Percentiles rank a stretch among this genome's conserved stretches.
phyloP scores from a whole-genome alignment of 2,113 vertebrate species.

The Scortum barcoo region DNA sequence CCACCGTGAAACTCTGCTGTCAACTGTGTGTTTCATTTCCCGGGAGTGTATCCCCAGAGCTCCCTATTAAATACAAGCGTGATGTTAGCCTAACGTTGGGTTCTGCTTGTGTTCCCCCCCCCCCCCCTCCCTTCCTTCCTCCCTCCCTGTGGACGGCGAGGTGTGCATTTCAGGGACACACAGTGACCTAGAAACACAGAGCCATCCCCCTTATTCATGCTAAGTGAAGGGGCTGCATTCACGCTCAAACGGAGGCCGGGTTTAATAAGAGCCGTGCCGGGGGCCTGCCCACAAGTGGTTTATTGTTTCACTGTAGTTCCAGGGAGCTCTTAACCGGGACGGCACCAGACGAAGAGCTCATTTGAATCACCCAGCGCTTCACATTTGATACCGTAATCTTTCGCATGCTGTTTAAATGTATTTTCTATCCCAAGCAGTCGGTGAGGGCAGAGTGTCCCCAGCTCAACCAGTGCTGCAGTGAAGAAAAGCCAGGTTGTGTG shows the following conservation, averaged over 20 bases:
- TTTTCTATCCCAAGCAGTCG: not conserved
- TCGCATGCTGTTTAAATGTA: not conserved
- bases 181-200: constrained; percentile 78
- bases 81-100: constrained; percentile 40
- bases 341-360: not conserved
- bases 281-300: constrained; percentile 71
- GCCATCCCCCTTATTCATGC: constrained; percentile 61
- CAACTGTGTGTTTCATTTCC: constrained; percentile 45
- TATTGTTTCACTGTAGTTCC: constrained; percentile 73
- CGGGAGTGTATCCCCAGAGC: constrained; percentile 6
- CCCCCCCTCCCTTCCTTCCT: constrained; percentile 15
- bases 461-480: constrained; percentile 3
- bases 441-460: not conserved
- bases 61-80: constrained; percentile 35
- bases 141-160: constrained; percentile 37
- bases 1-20: constrained; percentile 10
- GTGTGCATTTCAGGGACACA: constrained; percentile 73
- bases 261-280: constrained; percentile 74
- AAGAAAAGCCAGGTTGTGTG: constrained; percentile 62
- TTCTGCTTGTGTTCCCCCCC: constrained; percentile 46
- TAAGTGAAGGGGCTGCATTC: constrained; percentile 67
- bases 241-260: constrained; percentile 43
- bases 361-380: not conserved
- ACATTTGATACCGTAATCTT: not conserved
- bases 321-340: constrained; percentile 30